phyloP scores from a whole-genome alignment of 2,797 vertebrate genomes.

The Pelobates cultripes region DNA sequence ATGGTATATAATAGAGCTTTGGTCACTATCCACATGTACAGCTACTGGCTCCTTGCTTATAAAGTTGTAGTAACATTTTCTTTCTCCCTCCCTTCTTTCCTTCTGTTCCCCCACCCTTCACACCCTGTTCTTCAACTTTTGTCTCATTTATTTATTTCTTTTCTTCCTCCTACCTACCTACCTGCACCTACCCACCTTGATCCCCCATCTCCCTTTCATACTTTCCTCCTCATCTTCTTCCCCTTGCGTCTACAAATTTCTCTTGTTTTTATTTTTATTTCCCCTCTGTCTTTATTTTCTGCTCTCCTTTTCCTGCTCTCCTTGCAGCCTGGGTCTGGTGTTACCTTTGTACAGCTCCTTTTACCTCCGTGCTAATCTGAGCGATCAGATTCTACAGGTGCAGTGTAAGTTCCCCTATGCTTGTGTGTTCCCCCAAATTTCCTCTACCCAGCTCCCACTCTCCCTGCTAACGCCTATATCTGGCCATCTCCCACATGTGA shows the following conservation, averaged over 20 bases:
- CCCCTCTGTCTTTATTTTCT: constrained; percentile 24
- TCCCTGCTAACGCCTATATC: constrained; percentile 44
- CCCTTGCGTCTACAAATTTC: constrained; percentile 29
- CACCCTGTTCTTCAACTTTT: neutral
- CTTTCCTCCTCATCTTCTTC: neutral
- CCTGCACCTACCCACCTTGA: too few relatives aligned
- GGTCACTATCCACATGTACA: neutral
- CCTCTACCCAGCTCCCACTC: constrained; percentile 58
- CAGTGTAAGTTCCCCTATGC: constrained; percentile 93
- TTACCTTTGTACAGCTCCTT: constrained; percentile 94
- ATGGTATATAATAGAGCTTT: too few relatives aligned
- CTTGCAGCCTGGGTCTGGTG: constrained; percentile 88
- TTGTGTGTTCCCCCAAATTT: constrained; percentile 62
- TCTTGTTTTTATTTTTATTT: neutral
- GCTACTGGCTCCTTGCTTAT: constrained; percentile 8
- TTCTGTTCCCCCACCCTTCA: neutral
- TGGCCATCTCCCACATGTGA: constrained; percentile 27
- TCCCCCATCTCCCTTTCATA: too few relatives aligned
- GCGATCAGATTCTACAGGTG: constrained; percentile 99
- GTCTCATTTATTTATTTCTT: too few relatives aligned
- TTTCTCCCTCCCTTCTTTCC: constrained; percentile 5
- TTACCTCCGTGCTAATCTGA: constrained; percentile 98
- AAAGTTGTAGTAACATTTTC: constrained; percentile 39
- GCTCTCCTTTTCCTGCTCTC: constrained; percentile 54
- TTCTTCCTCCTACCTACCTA: neutral